Base-by-base conservation (phyloP, 2,888 invertebrate species). In the Atrina japonica region DNA sequence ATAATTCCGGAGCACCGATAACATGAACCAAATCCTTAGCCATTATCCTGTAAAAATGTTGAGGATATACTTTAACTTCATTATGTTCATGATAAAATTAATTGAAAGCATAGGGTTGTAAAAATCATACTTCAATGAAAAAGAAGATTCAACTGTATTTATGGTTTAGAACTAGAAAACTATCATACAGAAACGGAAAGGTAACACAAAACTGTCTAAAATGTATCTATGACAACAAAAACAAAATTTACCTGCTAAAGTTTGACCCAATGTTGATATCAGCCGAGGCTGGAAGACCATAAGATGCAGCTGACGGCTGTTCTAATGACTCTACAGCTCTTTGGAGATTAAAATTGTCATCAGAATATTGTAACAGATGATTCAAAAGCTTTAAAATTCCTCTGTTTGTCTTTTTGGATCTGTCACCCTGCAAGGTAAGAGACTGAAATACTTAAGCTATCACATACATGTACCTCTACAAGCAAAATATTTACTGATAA, bases 1-100 rank as follows among this genome's bases (percentile, higher is more conserved):
- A 76, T 23, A 87, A 73, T 63, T 87, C 86, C 3, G 86, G 86
- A 11, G 86, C 86, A 58, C 86, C 86, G 40, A 82, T 79, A 7
- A 81, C 83, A 70, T 85, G 86, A 9, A 85, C 78, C 79, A 87
- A 75, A 68, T 87, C 86, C 56, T 78, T 78, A 23, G 75, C 66
- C 14, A 84, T 58, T n/a, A 85, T 77, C 61, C 86, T 86, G 73
- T 43, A 72, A 56, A 60, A 35, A 9, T 5, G n/a, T 25, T 25
- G 6, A 52, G 3, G 18, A 14, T 52, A 29, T 52, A 25, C 5
- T n/a, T 27, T 27, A 29, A n/a, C 14, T 9, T 21, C 52, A 52
- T 18, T 6, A 25, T 25, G 21, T 3, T 49, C 14, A 49, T 11
- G 21, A 23, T 18, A 49, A 7, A 18, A 49, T 1, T 14, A 2